Evolutionary conservation across 2,797 vertebrate species (phyloP).

Genomic region (Pteropus rufus): DNA sequence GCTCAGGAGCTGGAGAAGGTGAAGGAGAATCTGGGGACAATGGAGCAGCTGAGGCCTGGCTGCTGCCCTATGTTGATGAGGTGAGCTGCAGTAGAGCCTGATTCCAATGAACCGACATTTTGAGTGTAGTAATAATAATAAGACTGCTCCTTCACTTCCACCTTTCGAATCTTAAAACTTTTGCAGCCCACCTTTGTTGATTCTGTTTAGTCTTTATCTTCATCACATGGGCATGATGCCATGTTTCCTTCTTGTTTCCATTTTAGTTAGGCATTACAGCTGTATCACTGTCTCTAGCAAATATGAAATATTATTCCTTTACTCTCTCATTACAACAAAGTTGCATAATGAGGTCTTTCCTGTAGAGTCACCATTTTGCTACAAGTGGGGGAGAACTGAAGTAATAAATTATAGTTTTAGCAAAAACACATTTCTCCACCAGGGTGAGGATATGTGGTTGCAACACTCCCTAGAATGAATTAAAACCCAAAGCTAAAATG

Average conservation of each 20-base stretch:
- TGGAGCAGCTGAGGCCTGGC: neutral
- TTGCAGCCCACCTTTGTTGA: neutral
- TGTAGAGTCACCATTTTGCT: neutral
- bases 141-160: neutral
- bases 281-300: neutral
- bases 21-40: neutral
- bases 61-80: neutral
- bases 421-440: constrained; percentile 39
- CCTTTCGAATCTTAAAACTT: neutral
- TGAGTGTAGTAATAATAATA: neutral
- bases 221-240: neutral
- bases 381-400: neutral
- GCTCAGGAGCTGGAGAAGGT: neutral
- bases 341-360: neutral
- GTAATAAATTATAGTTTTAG: neutral
- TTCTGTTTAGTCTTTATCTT: neutral
- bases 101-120: fast-evolving
- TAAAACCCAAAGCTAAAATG: neutral
- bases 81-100: fast-evolving
- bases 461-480: neutral
- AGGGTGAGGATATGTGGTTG: neutral
- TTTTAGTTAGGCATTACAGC: neutral
- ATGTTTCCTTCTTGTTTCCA: neutral
- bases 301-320: neutral
- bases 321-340: neutral